A percentile compares a stretch with the other conserved stretches of the same genome.
Evolutionary conservation across 2,797 vertebrate species (phyloP).

Genomic region (Otolemur crassicaudatus): DNA sequence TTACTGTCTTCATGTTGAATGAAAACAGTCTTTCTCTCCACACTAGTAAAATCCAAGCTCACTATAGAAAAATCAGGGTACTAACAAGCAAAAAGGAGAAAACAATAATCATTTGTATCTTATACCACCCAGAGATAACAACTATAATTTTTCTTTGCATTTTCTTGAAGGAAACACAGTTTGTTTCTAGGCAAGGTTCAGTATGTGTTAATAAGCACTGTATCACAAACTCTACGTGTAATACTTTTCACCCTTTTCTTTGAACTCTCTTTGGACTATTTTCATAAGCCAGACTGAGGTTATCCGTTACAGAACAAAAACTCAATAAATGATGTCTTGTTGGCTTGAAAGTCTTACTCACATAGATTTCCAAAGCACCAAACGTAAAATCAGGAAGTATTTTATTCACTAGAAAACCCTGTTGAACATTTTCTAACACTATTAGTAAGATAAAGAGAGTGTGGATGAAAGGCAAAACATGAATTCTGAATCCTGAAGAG

Average conservation of each 20-base stretch:
- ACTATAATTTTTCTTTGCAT: slow-evolving; percentile 49
- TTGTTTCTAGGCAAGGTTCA: slow-evolving; percentile 28
- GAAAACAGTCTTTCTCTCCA: neutral
- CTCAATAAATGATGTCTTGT: slow-evolving; percentile 54
- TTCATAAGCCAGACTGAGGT: neutral
- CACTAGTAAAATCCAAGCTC: neutral
- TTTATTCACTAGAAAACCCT: slow-evolving; percentile 64
- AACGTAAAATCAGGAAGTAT: slow-evolving; percentile 45
- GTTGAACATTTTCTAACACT: slow-evolving; percentile 63
- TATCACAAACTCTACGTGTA: neutral
- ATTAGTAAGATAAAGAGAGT: slow-evolving; percentile 67
- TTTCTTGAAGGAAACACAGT: slow-evolving; percentile 33
- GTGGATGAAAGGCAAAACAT: slow-evolving; percentile 45
- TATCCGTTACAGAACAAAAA: slow-evolving; percentile 52
- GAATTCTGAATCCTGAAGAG: slow-evolving; percentile 55
- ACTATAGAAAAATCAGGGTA: slow-evolving; percentile 21
- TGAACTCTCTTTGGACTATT: slow-evolving; percentile 44
- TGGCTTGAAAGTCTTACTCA: slow-evolving; percentile 67
- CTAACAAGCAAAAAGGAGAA: neutral
- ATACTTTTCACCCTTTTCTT: slow-evolving; percentile 40
- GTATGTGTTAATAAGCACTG: slow-evolving; percentile 62
- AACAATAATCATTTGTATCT: slow-evolving; percentile 46
- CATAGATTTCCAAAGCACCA: slow-evolving; percentile 54
- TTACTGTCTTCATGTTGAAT: slow-evolving; percentile 48
- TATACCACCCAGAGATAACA: slow-evolving; percentile 54